Base-by-base conservation (phyloP, 2,797 vertebrate genomes). In the Gambusia yucatana region DNA sequence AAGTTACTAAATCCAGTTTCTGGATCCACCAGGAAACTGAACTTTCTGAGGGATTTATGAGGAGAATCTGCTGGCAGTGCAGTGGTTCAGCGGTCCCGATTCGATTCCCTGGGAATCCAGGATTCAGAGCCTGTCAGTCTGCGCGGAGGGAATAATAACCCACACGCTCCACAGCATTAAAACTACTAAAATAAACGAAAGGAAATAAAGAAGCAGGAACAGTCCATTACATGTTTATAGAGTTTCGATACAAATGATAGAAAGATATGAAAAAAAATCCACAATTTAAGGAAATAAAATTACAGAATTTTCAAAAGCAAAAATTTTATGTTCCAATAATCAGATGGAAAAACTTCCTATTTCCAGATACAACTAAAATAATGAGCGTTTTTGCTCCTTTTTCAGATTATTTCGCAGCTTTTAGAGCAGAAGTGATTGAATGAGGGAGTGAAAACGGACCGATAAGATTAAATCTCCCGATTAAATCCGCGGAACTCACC, bases 401-500 rank as follows among this genome's bases (percentile, higher is more conserved):
- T 30, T 0, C 55, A 11, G 55, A 1, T 61, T 3, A 33, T 61
- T 30, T 33, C 2, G 2, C 57, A 22, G 33, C 14, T 36, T 39
- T 39, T 65, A 22, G 33, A 20, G 33, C 63, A 9, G 63, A 65
- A 13, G 59, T 17, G 57, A 61, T 8, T 52, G 20, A 52, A 55
- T n/a, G 22, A n/a, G 9, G 1, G 1, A 8, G 2, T 39, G 14
- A 65, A 65, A 65, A 63, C 59, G 17, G 17, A 39, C 1, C 59
- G 33, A n/a, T 14, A 13, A 28, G 52, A 28, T 44, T 3, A 44
- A 48, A 46, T 13, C 43, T 2, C 11, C 28, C 3, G 14, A 33
- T 61, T 17, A 33, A 8, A 39, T 39, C 61, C 3, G 6, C 50
- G 4, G 50, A 16, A 57, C 82, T 93, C 76, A 95, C 95, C 82